Base-by-base conservation (phyloP, 35 echinoderm and acorn worm species). In the Amphiura filiformis region DNA sequence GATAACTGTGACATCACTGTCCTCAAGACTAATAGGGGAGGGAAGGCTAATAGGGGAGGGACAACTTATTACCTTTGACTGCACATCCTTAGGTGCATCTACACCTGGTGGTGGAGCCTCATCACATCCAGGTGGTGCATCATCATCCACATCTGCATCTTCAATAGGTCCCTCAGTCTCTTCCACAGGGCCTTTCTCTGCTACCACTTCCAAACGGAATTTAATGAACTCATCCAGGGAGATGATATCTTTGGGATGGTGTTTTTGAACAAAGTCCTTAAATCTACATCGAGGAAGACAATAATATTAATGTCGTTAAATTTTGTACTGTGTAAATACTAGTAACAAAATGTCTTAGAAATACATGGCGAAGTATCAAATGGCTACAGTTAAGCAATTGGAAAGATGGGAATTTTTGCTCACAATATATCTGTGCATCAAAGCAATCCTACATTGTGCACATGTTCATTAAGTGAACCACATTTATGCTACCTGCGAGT, bases 161-260 rank as follows among this genome's bases (percentile, higher is more conserved):
- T 64, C 80, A 36, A 81, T 92, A 35, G 87, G 61, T 37, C 82
- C 77, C 39, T 65, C 80, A 70, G 61, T 70, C 61, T 70, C 61
- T 14, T 93, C 89, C 13, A 76, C 88, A 56, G 86, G 80, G 18
- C 76, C 65, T 26, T 85, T 56, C 38, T 80, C 91, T 22, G 77
- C 89, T 1, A 92, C 88, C 79, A 87, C 89, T 44, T 99, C 91
- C 39, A 76, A 32, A 34, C 96, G 75, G 13, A 93, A 78, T 57
- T 95, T 92, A 70, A 95, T 81, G 64, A 95, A 95, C 84, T 99
- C 96, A 77, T 92, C 96, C 23, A 92, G 56, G 44, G 93, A 89
- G 0, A 99, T 41, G 11, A 84, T 84, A 18, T 99, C 89, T 79
- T 92, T 94, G 35, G 93, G 93, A 15, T 84, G 82, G 38, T 94